These are phyloP conservation scores for Ormyrus nitidulus DNA, from an alignment of 2,888 invertebrate genomes.

Conservation along the genomic window DNA sequence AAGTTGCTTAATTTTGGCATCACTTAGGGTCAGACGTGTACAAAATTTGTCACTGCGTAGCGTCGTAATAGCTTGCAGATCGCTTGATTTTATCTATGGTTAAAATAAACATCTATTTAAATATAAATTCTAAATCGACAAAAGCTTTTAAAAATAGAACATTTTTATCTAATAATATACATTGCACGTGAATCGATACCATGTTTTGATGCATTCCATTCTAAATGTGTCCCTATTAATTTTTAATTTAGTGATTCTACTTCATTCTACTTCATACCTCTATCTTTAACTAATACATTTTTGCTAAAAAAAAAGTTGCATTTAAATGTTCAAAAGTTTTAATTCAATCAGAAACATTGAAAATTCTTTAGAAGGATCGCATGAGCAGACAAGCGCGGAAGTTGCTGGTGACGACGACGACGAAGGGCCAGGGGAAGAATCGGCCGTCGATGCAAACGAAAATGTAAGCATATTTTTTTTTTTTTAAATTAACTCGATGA, in stretches of 20 bases:
- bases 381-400: constrained; percentile 69
- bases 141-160: constrained; percentile 7
- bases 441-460: constrained; percentile 55
- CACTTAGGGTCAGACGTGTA: constrained; percentile 36
- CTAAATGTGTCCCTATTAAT: too few species aligned
- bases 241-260: too few species aligned
- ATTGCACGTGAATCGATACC: neutral
- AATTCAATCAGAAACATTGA: constrained; percentile 19
- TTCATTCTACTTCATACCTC: too few species aligned
- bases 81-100: constrained; percentile 20
- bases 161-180: constrained; percentile 13
- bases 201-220: neutral
- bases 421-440: constrained; percentile 55
- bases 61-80: constrained; percentile 21
- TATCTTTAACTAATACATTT: too few species aligned
- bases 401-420: constrained; percentile 59
- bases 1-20: constrained; percentile 50
- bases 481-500: too few species aligned
- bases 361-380: constrained; percentile 71
- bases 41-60: constrained; percentile 42
- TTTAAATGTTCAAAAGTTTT: neutral
- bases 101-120: constrained; percentile 41
- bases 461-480: constrained; percentile 54
- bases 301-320: too few species aligned
- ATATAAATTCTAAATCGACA: constrained; percentile 16